These are phyloP conservation scores for Lampropteryx suffumata DNA, from an alignment of 2,888 invertebrate species.

Conservation along the genomic window DNA sequence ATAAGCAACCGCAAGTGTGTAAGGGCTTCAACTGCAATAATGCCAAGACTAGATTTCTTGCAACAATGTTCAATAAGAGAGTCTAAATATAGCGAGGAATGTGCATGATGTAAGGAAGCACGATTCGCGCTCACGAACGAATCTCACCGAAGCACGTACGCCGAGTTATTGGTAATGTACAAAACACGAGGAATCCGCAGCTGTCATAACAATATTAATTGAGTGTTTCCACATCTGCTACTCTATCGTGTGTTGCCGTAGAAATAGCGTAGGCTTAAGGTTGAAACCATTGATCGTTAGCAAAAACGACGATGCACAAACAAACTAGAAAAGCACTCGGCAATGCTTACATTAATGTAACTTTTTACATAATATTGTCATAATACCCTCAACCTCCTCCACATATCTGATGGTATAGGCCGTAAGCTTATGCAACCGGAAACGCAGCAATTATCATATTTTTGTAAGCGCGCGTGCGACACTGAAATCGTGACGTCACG, in stretches of 20 bases:
- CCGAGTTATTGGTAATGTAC: conserved; percentile 22
- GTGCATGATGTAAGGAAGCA: conserved; percentile 36
- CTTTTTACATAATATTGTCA: not conserved
- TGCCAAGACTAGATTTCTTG: conserved; percentile 29
- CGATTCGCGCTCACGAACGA: conserved; percentile 35
- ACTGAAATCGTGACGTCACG: conserved; percentile 77
- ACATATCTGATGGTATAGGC: not conserved
- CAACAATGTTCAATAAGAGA: conserved; percentile 35
- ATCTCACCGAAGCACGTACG: conserved; percentile 32
- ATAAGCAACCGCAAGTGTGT: conserved; percentile 29
- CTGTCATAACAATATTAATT: conserved; percentile 32
- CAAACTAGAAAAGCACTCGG: conserved; percentile 1
- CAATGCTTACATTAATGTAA: too few relatives aligned
- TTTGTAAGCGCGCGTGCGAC: conserved; percentile 71
- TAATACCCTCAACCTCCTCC: not conserved
- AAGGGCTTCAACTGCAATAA: conserved; percentile 24
- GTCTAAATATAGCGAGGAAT: conserved; percentile 37
- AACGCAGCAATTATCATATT: conserved; percentile 64
- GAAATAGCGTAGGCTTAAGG: conserved; percentile 15
- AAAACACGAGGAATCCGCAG: conserved; percentile 29
- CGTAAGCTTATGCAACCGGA: conserved; percentile 51
- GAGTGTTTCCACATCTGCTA: conserved; percentile 26
- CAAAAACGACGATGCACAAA: not conserved
- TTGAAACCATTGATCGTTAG: conserved; percentile 15
- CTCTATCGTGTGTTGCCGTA: conserved; percentile 10